Evolutionary conservation across 1,140 invertebrate species (phyloP), one percentile per base, ranked within the genome.

Genomic region (Cydia fagiglandana): DNA sequence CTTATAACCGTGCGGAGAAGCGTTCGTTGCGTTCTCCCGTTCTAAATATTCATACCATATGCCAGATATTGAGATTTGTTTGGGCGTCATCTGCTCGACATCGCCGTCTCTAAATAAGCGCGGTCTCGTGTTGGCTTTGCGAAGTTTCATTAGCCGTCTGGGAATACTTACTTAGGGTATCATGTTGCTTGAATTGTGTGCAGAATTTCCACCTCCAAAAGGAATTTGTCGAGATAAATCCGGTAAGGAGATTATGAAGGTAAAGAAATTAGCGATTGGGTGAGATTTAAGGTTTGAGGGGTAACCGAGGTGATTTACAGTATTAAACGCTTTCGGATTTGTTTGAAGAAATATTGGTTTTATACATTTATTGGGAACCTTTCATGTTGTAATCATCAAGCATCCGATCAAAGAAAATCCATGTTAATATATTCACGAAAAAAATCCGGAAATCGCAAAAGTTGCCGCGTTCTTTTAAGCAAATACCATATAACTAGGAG

Each of bases 1-100:
- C 88, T 91, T 90, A 90, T 90, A 91, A 85, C 86, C 85, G 88
- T 88, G 85, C 84, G 83, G 84, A 86, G 87, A 84, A 88, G 84
- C 88, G 83, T 80, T 86, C 81, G 83, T 84, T 86, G 82, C 84
- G 86, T 86, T 87, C 86, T 87, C 85, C 79, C 84, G 85, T 83
- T 92, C 89, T 89, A 89, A 91, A 91, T 90, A 89, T 93, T 93
- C 91, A 91, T 91, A 89, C 86, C 91, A 89, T 91, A 92, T 88
- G 89, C 87, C 84, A 90, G 86, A 90, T 91, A 90, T 93, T 90
- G 84, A 87, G 90, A 91, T 93, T 93, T 91, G 89, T 90, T 90
- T 87, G 81, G 85, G 90, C 88, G 89, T 90, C 91, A 91, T 91
- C 87, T 91, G 88, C 83, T 86, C 86, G 85, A 88, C 86, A 89